Conservation (phyloP, 2,113 vertebrate species). For the Pomatorhinus ruficollis region DNA sequence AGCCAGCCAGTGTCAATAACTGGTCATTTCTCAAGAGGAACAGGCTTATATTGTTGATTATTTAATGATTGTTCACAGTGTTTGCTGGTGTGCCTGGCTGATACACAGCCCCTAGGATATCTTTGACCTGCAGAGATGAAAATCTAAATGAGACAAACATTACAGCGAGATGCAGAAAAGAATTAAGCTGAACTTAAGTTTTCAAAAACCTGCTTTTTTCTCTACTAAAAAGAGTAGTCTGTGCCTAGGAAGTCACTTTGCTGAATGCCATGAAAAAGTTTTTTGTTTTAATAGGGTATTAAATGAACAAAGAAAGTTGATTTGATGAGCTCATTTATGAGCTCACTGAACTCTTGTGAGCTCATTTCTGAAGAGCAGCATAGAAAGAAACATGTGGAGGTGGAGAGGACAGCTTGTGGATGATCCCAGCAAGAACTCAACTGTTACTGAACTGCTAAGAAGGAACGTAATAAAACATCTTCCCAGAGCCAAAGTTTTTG, state of each 20-base stretch:
- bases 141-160: background rate
- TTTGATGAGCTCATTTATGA: background rate
- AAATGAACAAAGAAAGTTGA: background rate
- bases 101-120: background rate
- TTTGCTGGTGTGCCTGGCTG: background rate
- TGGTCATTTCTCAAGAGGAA: slow-evolving; percentile 44
- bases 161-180: rapidly evolving
- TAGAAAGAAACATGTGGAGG: background rate
- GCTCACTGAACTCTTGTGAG: background rate
- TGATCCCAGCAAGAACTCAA: background rate
- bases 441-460: background rate
- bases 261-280: background rate
- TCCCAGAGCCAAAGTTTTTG: background rate
- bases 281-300: background rate
- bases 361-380: background rate
- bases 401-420: background rate
- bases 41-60: background rate
- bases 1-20: background rate
- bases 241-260: background rate
- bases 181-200: background rate
- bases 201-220: background rate
- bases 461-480: background rate
- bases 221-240: background rate
- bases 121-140: background rate
- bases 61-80: background rate